Percentiles rank a stretch among this genome's conserved stretches.
Conservation (phyloP, 2,113 vertebrate genomes). For the Marcusenius ussheri region DNA sequence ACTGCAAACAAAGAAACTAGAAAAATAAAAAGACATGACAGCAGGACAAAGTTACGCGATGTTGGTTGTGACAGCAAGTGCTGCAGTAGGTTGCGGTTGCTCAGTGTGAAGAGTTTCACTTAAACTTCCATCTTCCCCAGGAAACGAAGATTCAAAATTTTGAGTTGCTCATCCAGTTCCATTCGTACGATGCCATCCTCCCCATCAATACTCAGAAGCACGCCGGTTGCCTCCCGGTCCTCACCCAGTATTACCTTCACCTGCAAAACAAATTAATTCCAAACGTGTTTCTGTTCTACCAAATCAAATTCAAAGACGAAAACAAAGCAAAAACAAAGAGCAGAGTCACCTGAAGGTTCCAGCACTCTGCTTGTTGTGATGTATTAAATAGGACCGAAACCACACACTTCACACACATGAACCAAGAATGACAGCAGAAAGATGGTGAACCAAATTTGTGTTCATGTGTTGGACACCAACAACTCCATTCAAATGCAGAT, state of each 20-base stretch:
- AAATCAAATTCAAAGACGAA: not conserved
- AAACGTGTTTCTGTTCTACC: not conserved
- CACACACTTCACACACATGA: not conserved
- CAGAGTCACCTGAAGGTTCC: not conserved
- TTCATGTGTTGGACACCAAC: not conserved
- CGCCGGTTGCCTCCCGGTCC: conserved; percentile 81
- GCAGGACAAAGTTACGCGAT: not conserved
- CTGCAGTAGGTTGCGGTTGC: not conserved
- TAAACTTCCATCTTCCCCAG: conserved; percentile 74
- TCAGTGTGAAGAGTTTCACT: conserved; percentile 34
- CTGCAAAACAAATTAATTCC: conserved; percentile 42
- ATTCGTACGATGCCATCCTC: conserved; percentile 88
- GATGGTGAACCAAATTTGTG: not conserved
- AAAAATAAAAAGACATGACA: conserved; percentile 8
- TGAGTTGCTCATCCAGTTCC: conserved; percentile 83
- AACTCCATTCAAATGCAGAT: not conserved
- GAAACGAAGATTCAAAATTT: conserved; percentile 88
- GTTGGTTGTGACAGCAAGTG: not conserved
- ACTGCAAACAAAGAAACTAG: conserved; percentile 3
- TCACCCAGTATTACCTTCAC: conserved; percentile 90
- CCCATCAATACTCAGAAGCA: conserved; percentile 81
- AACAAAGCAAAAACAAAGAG: not conserved
- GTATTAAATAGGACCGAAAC: not conserved
- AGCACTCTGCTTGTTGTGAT: not conserved
- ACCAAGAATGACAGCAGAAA: not conserved